phyloP scores from a whole-genome alignment of 2,113 vertebrate genomes.

The Xenotilapia caudafasciata region DNA sequence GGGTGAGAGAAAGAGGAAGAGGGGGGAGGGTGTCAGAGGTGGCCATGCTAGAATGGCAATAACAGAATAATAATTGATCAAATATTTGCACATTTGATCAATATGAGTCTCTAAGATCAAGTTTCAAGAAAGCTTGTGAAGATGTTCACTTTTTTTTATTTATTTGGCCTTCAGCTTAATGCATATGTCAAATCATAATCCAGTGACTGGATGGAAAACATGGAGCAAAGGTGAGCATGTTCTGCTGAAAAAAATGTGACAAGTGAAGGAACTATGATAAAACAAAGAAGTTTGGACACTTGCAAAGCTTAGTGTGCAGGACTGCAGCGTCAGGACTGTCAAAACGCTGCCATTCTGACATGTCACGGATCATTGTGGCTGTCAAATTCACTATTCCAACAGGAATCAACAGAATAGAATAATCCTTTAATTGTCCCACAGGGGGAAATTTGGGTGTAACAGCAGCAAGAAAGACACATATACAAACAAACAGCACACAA shows the following conservation, averaged over 20 bases:
- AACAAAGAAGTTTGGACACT: neutral
- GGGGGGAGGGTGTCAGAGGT: neutral
- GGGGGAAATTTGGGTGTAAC: neutral
- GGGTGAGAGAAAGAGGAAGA: neutral
- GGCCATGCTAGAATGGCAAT: conserved; percentile 42
- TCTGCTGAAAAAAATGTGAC: neutral
- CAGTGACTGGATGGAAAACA: neutral
- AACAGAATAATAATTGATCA: neutral
- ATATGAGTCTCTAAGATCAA: neutral
- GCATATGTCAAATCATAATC: neutral
- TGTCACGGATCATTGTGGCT: neutral
- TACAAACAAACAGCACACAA: neutral
- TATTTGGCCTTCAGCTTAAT: neutral
- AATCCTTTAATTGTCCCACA: neutral
- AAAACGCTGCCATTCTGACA: neutral
- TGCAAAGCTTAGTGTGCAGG: neutral
- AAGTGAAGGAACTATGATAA: neutral
- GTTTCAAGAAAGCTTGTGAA: neutral
- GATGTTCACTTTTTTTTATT: neutral
- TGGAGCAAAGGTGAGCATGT: neutral
- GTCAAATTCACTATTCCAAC: neutral
- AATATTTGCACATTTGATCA: neutral
- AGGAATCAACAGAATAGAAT: neutral
- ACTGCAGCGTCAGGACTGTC: neutral
- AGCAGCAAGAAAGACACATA: neutral